Conservation (phyloP, 2,888 invertebrate genomes). For the Brachypalpus laphriformis region DNA sequence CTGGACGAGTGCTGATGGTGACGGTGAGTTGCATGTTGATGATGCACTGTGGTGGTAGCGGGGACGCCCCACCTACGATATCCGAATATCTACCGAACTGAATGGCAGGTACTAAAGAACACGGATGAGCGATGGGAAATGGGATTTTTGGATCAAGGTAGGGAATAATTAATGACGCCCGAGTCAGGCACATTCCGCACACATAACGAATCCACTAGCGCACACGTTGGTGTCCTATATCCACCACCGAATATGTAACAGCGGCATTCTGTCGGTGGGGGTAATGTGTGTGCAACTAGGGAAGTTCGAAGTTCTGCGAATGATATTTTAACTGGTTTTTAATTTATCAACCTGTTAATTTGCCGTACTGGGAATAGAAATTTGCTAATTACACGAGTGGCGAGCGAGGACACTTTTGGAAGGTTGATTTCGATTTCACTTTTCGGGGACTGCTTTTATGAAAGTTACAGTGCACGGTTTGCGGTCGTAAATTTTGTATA, state of each 20-base stretch:
- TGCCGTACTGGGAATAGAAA: slow-evolving; percentile 51
- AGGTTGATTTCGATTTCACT: slow-evolving; percentile 8
- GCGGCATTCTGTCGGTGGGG: not conserved
- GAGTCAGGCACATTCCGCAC: slow-evolving; percentile 31
- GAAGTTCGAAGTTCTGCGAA: slow-evolving; percentile 17
- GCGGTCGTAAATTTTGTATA: not conserved
- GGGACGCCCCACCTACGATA: not conserved
- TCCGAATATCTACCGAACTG: not conserved
- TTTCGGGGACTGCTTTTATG: not conserved
- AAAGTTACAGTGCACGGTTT: not conserved
- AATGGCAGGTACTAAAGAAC: slow-evolving; percentile 27
- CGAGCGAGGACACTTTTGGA: slow-evolving; percentile 26
- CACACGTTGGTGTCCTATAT: not conserved
- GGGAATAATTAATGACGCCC: slow-evolving; percentile 64
- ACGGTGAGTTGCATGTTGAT: slow-evolving; percentile 12
- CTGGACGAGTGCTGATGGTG: not conserved
- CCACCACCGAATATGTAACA: not conserved
- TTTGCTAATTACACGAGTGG: slow-evolving; percentile 51
- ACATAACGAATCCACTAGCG: slow-evolving; percentile 46
- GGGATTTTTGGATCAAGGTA: slow-evolving; percentile 64
- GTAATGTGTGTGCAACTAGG: not conserved
- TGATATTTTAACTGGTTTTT: slow-evolving; percentile 61
- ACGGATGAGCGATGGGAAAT: slow-evolving; percentile 67
- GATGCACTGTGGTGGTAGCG: not conserved
- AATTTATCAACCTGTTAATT: slow-evolving; percentile 68